Conservation (phyloP, 2,888 invertebrate genomes). For the Laspeyria flexula region DNA sequence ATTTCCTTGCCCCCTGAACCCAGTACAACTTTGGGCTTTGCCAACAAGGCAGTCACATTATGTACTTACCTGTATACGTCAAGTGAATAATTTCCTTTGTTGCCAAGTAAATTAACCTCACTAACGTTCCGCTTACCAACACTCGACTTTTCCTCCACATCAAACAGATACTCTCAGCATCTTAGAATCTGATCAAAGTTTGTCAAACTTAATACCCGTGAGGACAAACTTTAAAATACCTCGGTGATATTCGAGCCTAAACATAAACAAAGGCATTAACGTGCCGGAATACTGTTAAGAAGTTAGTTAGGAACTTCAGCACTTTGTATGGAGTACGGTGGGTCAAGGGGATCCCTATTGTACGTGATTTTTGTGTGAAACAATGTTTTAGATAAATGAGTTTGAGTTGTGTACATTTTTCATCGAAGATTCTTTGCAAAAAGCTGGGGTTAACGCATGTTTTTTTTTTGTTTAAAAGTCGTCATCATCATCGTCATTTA, state of each 20-base stretch:
- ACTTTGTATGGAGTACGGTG: constrained; percentile 27
- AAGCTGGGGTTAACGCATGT: no score
- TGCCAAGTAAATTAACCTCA: no score
- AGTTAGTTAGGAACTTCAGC: constrained; percentile 47
- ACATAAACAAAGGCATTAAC: constrained; percentile 47
- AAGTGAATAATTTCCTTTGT: no score
- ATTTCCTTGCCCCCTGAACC: no score
- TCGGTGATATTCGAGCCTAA: constrained; percentile 38
- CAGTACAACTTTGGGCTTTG: no score
- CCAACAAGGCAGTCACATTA: no score
- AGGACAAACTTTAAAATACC: constrained; percentile 40
- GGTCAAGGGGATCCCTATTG: constrained; percentile 34
- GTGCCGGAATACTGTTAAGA: constrained; percentile 43
- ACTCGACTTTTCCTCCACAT: constrained; percentile 7
- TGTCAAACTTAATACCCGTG: constrained; percentile 25
- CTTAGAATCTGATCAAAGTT: constrained; percentile 27
- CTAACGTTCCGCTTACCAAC: not conserved
- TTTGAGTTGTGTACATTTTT: constrained; percentile 21
- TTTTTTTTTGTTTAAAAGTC: no score
- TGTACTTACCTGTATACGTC: no score
- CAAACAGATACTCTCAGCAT: constrained; percentile 6
- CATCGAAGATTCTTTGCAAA: not conserved
- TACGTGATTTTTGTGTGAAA: constrained; percentile 44
- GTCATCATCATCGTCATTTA: no score
- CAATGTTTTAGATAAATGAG: constrained; percentile 25